Evolutionary conservation across 2,888 invertebrate genomes (phyloP), one percentile per base, ranked within the genome.

Genomic region (Boloria selene): DNA sequence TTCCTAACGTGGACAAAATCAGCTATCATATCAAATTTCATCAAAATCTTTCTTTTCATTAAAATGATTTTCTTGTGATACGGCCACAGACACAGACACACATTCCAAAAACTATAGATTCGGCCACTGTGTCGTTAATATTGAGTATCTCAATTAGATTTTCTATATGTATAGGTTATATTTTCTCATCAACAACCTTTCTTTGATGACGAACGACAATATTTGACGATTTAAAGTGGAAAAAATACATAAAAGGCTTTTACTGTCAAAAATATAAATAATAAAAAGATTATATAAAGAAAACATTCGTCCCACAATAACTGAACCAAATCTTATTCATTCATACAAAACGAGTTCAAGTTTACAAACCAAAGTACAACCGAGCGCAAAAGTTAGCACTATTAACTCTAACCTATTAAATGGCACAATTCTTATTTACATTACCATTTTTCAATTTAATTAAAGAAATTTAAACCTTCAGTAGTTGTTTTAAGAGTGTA

Each of bases 341-440:
- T 87, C 85, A 87, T 78, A 71, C 68, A 75, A 74, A 90, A 80
- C 74, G 82, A 86, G 88, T 89, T 87, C 90, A 90, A 90, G 90
- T 90, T 85, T 85, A 88, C 85, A 79, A 81, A 77, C 79, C 75
- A 73, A 77, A 69, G 82, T 85, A 85, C 83, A 79, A 78, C 76
- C 80, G 77, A 64, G 72, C 68, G 75, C 82, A 81, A 75, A 80
- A 78, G 70, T 71, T 74, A 76, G 74, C 74, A 74, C 73, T 74
- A 69, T 74, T 76, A 77, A 78, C 79, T 77, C 72, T 74, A 73
- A 70, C 68, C 72, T 73, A 71, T 70, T 72, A 72, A 70, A 72
- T 80, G 79, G 75, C 78, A 80, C 81, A 79, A 74, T 74, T 72
- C 71, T 75, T n/a, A 76, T 80, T 77, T 79, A 76, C 77, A 78